Base-by-base conservation (phyloP, 2,888 invertebrate species). In the Carcina quercana region DNA sequence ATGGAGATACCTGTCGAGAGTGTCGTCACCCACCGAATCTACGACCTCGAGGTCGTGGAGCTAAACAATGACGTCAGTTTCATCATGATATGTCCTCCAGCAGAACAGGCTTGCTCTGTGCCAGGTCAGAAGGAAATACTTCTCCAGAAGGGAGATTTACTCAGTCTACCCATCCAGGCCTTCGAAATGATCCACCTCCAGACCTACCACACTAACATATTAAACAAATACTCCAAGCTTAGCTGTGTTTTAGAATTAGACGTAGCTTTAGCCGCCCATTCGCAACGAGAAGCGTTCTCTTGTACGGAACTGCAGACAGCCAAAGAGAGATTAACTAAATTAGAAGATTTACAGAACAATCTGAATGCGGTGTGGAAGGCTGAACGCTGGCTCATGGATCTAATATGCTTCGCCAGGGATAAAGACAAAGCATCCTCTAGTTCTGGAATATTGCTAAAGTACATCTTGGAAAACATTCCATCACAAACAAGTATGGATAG, bases 341-440 rank as follows among this genome's bases (percentile, higher is more conserved):
- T 98, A 15, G 92, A 94, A 59, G 93, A 94, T 31, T 87, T 97
- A 24, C 97, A 97, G 61, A 85, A 89, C 17, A 93, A 91, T 54
- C 84, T 98, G 26, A 98, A 98, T 56, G 76, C 88, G 0, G 90
- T 95, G 2, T 98, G 98, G 98, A 95, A 96, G 59, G 91, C 92
- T 12, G 92, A 95, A 25, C 89, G 99, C 11, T 99, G 98, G 98
- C 87, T 98, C 12, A 94, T 97, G 89, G 97, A 98, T 60, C 91
- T 97, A 4, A 95, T 98, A 32, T 91, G 94, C 0, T 95, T 95
- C 63, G 97, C 98, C 1, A 87, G 98, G 38, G 98, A 98, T 39
- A 85, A 80, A 47, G 85, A 80, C 41, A 84, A 80, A 43, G 64
- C 74, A 6, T 58, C 63, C 1, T 62, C 69, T 2, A 71, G 73